Conservation (phyloP, 2,888 invertebrate species). For the Prosopocoilus inquinatus region DNA sequence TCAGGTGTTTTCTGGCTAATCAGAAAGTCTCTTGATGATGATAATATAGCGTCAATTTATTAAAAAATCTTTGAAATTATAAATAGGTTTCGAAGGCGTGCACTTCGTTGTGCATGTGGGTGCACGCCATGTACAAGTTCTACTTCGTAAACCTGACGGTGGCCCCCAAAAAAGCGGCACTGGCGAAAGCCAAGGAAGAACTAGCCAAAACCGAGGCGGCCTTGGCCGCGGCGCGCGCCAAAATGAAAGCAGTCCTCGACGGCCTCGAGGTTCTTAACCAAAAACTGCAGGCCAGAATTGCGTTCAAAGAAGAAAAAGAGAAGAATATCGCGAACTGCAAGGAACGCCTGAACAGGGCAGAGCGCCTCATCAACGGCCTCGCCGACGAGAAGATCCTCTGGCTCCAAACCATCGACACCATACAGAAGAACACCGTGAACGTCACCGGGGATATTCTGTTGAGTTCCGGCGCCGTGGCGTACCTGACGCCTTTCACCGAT, state of each 20-base stretch:
- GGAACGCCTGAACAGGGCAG: conserved; percentile 75
- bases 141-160: conserved; percentile 82
- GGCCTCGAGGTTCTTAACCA: conserved; percentile 74
- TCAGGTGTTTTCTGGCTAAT: no score
- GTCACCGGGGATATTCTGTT: conserved; percentile 72
- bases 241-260: conserved; percentile 73
- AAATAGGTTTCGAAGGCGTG: conserved; percentile 77
- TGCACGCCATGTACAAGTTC: conserved; percentile 90
- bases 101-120: conserved; percentile 83
- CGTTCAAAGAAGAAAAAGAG: conserved; percentile 68
- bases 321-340: conserved; percentile 73
- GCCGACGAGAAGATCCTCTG: conserved; percentile 62
- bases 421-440: conserved; percentile 57
- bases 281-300: conserved; percentile 70
- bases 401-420: conserved; percentile 65
- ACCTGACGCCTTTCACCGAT: conserved; percentile 76
- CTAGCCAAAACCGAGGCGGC: conserved; percentile 64
- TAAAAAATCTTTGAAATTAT: background rate
- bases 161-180: conserved; percentile 84
- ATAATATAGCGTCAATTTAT: background rate
- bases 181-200: conserved; percentile 70
- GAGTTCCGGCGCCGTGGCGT: conserved; percentile 72
- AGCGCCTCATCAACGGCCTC: conserved; percentile 56
- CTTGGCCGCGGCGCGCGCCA: conserved; percentile 70
- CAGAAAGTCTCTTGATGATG: no score